Evolutionary conservation across 1,140 invertebrate genomes (phyloP), one percentile per base, ranked within the genome.

Genomic region (Dinothrombium tinctorium): DNA sequence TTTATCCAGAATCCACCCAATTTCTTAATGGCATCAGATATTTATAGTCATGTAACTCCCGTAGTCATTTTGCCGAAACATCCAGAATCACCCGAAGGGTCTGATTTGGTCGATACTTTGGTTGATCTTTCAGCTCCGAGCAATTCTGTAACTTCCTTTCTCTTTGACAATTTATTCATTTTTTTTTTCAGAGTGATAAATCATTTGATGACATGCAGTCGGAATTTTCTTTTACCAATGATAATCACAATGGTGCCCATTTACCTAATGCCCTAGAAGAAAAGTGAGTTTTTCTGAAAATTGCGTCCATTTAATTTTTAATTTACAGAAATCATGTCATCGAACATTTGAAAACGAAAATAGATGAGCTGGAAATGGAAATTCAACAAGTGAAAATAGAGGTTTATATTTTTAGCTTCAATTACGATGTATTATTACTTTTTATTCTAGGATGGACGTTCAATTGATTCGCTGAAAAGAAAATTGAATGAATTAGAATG

Each of bases 31-130:
- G 79, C 86, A 60, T 72, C 83, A 25, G 87, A 95, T 54, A 71
- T 98, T 51, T 71, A 74, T 38, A 76, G 74, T 26, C 95, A 98
- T 54, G 74, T 87, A 19, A 83, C 87, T 19, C 89, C 87, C 8
- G 82, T 90, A 33, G 86, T 90, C 7, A 72, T 83, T 33, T 69
- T 95, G 28, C 78, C 78, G 4, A 65, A 64, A 41, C 72, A 74
- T 35, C 71, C 77, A 15, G 63, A 66, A 1, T 74, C 76, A 48
- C 64, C 66, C 23, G 64, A 55, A 12, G 32, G 44, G 42, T 52
- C 40, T 52, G 58, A 55, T 47, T 53, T 42, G 29, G 54, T 44
- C 23, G 51, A 44, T 47, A 52, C 29, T 36, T 41, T 48, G 22
- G 40, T 52, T 11, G 50, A 57, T 47, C 37, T 53, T 15, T 31